Evolutionary conservation across 1,140 invertebrate species (phyloP), one percentile per base, ranked within the genome.

Genomic region (Drosophila busckii): DNA sequence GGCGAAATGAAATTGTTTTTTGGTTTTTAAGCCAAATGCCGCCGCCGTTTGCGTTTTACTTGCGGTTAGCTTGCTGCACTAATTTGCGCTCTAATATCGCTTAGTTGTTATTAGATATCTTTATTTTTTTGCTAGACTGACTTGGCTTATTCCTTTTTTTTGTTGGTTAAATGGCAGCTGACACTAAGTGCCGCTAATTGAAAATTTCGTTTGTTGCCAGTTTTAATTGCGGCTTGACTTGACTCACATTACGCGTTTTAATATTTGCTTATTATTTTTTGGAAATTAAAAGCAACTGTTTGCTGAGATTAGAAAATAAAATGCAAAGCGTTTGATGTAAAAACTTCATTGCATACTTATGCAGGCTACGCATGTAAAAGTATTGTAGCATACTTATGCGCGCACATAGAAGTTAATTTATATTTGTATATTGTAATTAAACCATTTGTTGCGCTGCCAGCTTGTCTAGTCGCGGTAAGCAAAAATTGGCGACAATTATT

Each of bases 141-240:
- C 20, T 23, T 9, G 23, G 10, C 10, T 41, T 48, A 23, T n/a
- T n/a, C n/a, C n/a, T n/a, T n/a, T n/a, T n/a, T 58, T 63, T 42
- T 40, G 44, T 60, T 35, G 29, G 50, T 58, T n/a, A n/a, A 75
- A 61, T 80, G 69, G 53, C 75, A 82, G 75, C 69, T 83, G 75
- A 35, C 64, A 56, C 65, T 83, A 82, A 82, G 75, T 82, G 76
- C 55, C 65, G 65, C 75, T 82, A 82, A 82, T 82, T 82, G 75
- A 82, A 82, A 82, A 67, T 82, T 82, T 61, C 65, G 42, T 75
- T 60, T 65, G 54, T 65, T 64, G 53, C 53, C 50, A 53, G 34
- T 58, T 80, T 62, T 82, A 82, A 82, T 82, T 82, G 75, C 41
- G 35, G 42, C 40, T 31, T 45, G 53, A 50, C 45, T 64, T 50